Percentiles rank a stretch among this genome's conserved stretches.
These are phyloP conservation scores for Aplidium turbinatum DNA, from an alignment of 23 tunicate species.

Conservation along the genomic window DNA sequence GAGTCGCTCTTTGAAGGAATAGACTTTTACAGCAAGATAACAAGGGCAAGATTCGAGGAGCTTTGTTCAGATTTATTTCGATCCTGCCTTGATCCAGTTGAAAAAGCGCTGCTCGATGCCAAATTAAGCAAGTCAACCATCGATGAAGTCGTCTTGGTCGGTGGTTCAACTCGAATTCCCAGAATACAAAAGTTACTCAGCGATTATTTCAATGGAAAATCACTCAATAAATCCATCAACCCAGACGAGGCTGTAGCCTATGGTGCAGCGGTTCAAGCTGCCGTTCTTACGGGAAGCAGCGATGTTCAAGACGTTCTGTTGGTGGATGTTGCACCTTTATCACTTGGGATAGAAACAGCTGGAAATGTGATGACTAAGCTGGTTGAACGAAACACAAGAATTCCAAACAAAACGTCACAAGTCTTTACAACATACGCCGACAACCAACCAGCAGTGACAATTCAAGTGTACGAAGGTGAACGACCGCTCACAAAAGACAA, in stretches of 20 bases:
- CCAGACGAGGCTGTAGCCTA: conserved; percentile 99
- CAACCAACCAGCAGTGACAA: conserved; percentile 79
- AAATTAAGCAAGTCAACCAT: conserved; percentile 74
- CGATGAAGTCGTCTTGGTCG: conserved; percentile 96
- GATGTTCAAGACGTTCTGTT: conserved; percentile 53
- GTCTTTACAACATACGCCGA: conserved; percentile 73
- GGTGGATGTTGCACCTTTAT: conserved; percentile 73
- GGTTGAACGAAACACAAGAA: conserved; percentile 68
- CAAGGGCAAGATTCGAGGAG: conserved; percentile 90
- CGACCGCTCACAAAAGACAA: conserved; percentile 80
- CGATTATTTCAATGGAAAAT: conserved; percentile 95
- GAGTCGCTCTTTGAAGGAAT: conserved; percentile 92
- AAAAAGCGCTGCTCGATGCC: conserved; percentile 85
- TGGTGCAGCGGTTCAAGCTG: conserved; percentile 99
- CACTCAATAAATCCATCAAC: conserved; percentile 88
- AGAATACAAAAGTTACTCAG: conserved; percentile 82
- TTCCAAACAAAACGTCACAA: conserved; percentile 61
- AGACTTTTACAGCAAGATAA: conserved; percentile 82
- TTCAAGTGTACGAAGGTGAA: conserved; percentile 89
- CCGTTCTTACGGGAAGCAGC: conserved; percentile 73
- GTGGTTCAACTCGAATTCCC: conserved; percentile 98
- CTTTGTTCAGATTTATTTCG: conserved; percentile 89
- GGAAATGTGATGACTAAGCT: conserved; percentile 79
- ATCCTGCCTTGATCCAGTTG: conserved; percentile 81
- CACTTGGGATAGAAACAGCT: conserved; percentile 85